Evolutionary conservation across 1,140 invertebrate species (phyloP), one percentile per base, ranked within the genome.

Genomic region (Lamellibrachia luymesi): DNA sequence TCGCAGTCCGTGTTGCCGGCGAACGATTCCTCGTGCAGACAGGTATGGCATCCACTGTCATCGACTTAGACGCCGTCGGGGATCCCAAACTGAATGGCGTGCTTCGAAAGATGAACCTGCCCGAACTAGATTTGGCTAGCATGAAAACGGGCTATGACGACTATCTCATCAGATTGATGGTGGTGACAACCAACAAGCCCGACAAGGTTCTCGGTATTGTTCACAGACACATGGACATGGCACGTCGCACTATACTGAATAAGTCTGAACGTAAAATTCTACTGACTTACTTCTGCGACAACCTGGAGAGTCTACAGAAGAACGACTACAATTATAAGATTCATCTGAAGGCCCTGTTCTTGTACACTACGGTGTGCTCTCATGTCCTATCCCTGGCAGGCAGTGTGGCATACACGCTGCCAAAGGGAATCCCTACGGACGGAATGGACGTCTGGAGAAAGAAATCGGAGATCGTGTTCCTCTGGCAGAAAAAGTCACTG

Each of bases 141-240:
- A 50, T 49, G 25, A 49, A 7, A 8, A 49, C 4, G 25, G 0
- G 38, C n/a, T 52, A 64, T n/a, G 50, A 0, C 38, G 38, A 38
- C 7, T 51, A 4, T 90, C 64, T 93, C 17, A 90, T 89, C 7
- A 90, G 89, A 25, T 49, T 51, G 10, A 17, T 94, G 22, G 93
- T 94, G 7, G 93, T 92, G 10, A 94, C 92, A 38, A n/a, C 89
- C 25, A 92, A 94, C 49, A 52, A 91, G 50, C 93, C 93, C 7
- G 49, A 92, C 50, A 51, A 49, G 52, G 51, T 94, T 51, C 52
- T 93, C 50, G 6, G 51, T 25, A 80, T 38, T 49, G 49, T 93
- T 51, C 52, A 93, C 52, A 80, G 25, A 89, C 38, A 49, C 27
- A 38, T 38, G 38, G 38, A 38, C 38, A 50, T 13, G 10, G 17